phyloP scores from a whole-genome alignment of 2,888 invertebrate genomes.

The Branchipolynoe longqiensis region DNA sequence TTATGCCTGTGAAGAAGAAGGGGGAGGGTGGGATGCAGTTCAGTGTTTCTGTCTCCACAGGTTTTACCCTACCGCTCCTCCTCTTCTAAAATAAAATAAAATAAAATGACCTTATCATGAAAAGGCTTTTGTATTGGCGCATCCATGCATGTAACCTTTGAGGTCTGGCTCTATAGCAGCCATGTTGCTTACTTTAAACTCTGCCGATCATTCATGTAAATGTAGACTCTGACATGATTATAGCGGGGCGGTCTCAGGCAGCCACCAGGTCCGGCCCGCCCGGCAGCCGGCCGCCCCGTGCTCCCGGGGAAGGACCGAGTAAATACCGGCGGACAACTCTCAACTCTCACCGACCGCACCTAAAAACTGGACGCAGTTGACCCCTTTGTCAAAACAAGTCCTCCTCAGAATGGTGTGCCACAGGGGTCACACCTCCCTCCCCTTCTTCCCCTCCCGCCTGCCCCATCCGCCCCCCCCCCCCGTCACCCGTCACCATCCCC shows the following conservation, averaged over 20 bases:
- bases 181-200: conserved; percentile 51
- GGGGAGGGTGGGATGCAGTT: too few species aligned
- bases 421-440: neutral
- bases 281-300: too few species aligned
- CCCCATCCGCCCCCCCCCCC: too few species aligned
- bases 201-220: conserved; percentile 46
- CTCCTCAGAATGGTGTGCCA: neutral
- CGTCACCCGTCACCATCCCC: too few species aligned
- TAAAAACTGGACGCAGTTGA: conserved; percentile 57
- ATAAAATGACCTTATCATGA: conserved; percentile 44
- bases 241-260: neutral
- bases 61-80: too few species aligned
- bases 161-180: conserved; percentile 2
- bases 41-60: too few species aligned
- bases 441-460: neutral
- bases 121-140: conserved; percentile 52
- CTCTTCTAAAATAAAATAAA: too few species aligned
- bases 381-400: conserved; percentile 55
- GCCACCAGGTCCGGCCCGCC: too few species aligned
- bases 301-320: too few species aligned
- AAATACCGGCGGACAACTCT: conserved; percentile 46
- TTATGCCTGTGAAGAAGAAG: too few species aligned
- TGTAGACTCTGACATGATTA: conserved; percentile 43
- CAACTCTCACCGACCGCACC: conserved; percentile 37
- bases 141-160: conserved; percentile 36